Base-by-base conservation (phyloP, 1,140 invertebrate species). In the Mactra quadrangularis region DNA sequence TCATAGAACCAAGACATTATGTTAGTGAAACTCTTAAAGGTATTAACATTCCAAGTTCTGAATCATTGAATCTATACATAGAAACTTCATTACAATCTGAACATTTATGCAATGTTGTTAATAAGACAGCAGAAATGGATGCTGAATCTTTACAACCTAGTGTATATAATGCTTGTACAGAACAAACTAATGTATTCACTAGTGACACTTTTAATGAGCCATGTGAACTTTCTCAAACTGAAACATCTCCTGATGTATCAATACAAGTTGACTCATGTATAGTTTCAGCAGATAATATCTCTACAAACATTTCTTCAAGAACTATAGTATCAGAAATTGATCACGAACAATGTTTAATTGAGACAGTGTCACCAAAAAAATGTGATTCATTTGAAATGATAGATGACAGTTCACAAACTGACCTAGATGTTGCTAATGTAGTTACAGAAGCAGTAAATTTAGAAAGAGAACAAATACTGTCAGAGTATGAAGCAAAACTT, bases 371-470 rank as follows among this genome's bases (percentile, higher is more conserved):
- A n/a, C n/a, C n/a, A n/a, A n/a, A n/a, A n/a, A n/a, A n/a, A n/a
- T n/a, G n/a, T n/a, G n/a, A n/a, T n/a, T n/a, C n/a, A n/a, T n/a
- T n/a, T n/a, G 22, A 75, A 75, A 27, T 75, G 3, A 27, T 55
- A 45, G 52, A 82, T 29, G 29, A 19, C 33, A 25, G 9, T 33
- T 22, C 25, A 50, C 57, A 59, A 29, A 66, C 60, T 76, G 71
- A 66, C 22, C 19, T 62, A 33, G 57, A 57, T 22, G 29, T 64
- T 47, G 78, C 82, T 50, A 38, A 35, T 15, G 41, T 52, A 13
- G 57, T 82, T 41, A 41, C 82, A 45, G 33, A 50, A 75, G 29
- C 29, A 59, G 35, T 85, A 53, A 47, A 59, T 71, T n/a, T 33
- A n/a, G 4, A 57, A 68, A 78, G 33, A 52, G 29, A 60, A 60